Base-by-base conservation (phyloP, 2,797 vertebrate genomes). In the Gadopsis marmoratus region DNA sequence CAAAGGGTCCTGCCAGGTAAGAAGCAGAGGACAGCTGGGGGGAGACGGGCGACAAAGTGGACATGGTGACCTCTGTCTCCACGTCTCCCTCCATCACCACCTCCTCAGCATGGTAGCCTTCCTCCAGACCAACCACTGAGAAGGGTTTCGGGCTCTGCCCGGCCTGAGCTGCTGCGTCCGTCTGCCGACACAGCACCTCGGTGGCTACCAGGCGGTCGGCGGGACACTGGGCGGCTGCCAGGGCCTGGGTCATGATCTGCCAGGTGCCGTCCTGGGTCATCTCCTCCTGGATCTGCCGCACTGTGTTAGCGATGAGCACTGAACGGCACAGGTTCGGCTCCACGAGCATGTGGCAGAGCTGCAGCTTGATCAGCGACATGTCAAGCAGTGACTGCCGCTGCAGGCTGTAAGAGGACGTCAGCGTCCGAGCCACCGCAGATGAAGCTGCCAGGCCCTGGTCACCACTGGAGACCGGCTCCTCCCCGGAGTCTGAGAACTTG, bases 331-430 rank as follows among this genome's bases (percentile, higher is more conserved):
- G 96, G 91, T 97, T 97, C 56, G 98, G 97, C 83, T 99, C 98
- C 50, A 97, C 97, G 91, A 99, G 94, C 97, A 98, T 97, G 95
- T 99, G 98, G 91, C 98, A 99, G 37, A 99, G 96, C 93, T 99
- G 98, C 86, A 99, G 96, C 92, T 99, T 99, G 89, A 99, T 97
- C 82, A 99, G 94, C 26, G 98, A 99, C 97, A 99, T 99, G 92
- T 99, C 97, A 78, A 99, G 94, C 61, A 99, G 95, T 0, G 97
- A 98, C 95, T 99, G 98, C 14, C 98, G 95, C 94, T 99, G 98
- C 70, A 98, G 94, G 78, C 96, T 97, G 81, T 98, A 97, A 1
- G 97, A 95, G 7, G 94, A 94, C 35, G 93, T 74, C 76, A 96
- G 96, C 78, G 95, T 89, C 84, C 93, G 86, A 26, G 76, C 76